Evolutionary conservation across 2,113 vertebrate genomes (phyloP), one percentile per base, ranked within the genome.

Genomic region (Mormoops blainvillei): DNA sequence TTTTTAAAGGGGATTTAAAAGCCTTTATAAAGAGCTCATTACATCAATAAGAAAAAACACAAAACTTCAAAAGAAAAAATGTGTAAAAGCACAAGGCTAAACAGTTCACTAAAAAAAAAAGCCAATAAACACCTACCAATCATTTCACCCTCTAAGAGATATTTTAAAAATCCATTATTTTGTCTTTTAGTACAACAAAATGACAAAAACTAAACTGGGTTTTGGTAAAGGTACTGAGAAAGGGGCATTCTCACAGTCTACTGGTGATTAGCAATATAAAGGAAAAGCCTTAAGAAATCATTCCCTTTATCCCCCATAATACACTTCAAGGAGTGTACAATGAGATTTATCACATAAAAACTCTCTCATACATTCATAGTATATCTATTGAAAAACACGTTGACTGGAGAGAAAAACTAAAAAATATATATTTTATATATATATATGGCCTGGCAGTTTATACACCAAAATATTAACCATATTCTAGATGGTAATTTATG

Each of bases 41-140:
- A 71, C 2, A 80, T 54, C 24, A 20, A 20, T 38, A 94, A 67
- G 2, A 19, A 41, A 50, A 83, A 82, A 65, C 45, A 89, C 5
- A 48, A 76, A 88, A 68, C 22, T 2, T 74, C 94, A 78, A 85
- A 1, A 91, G 73, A 94, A 92, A 92, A 78, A 95, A 91, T 14
- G 22, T 41, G 26, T 12, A 71, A 71, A 90, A 93, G 73, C 18
- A 45, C 20, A 80, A 84, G 33, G 15, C 56, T 80, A 58, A 58
- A 5, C 48, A 89, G 81, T 22, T 94, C 48, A 80, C 7, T 58
- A 61, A 92, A 86, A 58, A 18, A 77, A 78, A 68, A 94, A 82
- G 78, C 2, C 61, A 83, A 45, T 54, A 65, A 61, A 77, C 14
- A 92, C 26, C 43, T 65, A 86, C 86, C 50, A 70, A 63, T 67